Base-by-base conservation (phyloP, 2,888 invertebrate species). In the Iphiclides podalirius region DNA sequence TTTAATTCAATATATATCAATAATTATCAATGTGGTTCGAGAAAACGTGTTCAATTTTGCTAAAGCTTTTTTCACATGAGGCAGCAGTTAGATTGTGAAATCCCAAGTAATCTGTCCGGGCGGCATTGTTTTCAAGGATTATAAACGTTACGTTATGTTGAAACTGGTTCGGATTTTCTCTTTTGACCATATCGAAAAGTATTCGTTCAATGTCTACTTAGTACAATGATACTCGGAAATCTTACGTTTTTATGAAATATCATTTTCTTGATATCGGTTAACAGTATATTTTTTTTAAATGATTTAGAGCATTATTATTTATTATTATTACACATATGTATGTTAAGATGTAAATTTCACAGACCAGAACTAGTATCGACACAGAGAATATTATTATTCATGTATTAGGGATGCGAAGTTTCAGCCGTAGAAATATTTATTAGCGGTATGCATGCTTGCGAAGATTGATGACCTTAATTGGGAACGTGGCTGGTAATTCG, bases 381-480 rank as follows among this genome's bases (percentile, higher is more conserved):
- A 16, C 26, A 11, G 28, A 44, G 12, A 16, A 11, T 16, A 44
- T 37, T 37, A 44, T 28, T 28, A n/a, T n/a, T 20, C 20, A 46
- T 11, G 31, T 26, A n/a, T 33, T 9, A n/a, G 20, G 31, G 31
- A 14, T 33, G 17, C 31, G 4, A 46, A 38, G 28, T n/a, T 20
- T 33, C 17, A 33, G 11, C n/a, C 12, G 20, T 46, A 20, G 45
- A 38, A 46, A 38, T 31, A 46, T 46, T 46, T 38, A 38, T 37
- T 38, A 38, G 31, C 38, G 31, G n/a, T 9, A 37, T 17, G 33
- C 20, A 38, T 31, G 17, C 38, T 17, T 46, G n/a, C 9, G 11
- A 20, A 8, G 36, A 11, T 11, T 34, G 38, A 23, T 14, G 11
- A 33, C 15, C 31, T 6, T 14, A 39, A 33, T 17, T 14, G 20